These are phyloP conservation scores for Xerus rutilus DNA, from an alignment of 2,797 vertebrate genomes.

Conservation along the genomic window DNA sequence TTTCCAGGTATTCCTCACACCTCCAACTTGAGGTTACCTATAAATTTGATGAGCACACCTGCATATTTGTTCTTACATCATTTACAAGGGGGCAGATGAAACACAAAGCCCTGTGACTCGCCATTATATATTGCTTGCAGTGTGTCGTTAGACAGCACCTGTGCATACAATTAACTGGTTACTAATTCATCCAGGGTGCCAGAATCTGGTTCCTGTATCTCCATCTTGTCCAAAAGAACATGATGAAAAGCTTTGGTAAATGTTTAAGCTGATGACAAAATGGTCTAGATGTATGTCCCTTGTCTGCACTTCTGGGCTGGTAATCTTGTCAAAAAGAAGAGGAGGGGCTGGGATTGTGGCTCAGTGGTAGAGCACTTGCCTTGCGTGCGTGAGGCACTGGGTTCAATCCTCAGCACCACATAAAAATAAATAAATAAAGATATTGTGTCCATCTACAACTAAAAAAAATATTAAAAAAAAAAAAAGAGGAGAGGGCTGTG, in stretches of 20 bases:
- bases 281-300: background rate
- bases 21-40: background rate
- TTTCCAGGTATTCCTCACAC: background rate
- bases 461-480: too few relatives aligned
- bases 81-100: conserved; percentile 10
- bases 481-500: too few relatives aligned
- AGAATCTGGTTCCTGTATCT: background rate
- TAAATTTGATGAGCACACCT: background rate
- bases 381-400: too few relatives aligned
- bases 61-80: conserved; percentile 17
- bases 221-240: conserved; percentile 42
- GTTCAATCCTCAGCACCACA: too few relatives aligned
- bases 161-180: background rate
- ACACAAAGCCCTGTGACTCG: background rate
- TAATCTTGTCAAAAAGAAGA: background rate
- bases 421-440: too few relatives aligned
- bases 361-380: too few relatives aligned
- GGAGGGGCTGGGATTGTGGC: too few relatives aligned
- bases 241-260: background rate
- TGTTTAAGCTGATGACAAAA: background rate
- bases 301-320: background rate
- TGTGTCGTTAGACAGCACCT: background rate
- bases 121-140: background rate
- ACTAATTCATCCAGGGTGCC: background rate
- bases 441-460: too few relatives aligned